Percentiles rank a stretch among this genome's conserved stretches.
These are phyloP conservation scores for Manis pentadactyla DNA, from an alignment of 2,797 vertebrate species.

Conservation along the genomic window DNA sequence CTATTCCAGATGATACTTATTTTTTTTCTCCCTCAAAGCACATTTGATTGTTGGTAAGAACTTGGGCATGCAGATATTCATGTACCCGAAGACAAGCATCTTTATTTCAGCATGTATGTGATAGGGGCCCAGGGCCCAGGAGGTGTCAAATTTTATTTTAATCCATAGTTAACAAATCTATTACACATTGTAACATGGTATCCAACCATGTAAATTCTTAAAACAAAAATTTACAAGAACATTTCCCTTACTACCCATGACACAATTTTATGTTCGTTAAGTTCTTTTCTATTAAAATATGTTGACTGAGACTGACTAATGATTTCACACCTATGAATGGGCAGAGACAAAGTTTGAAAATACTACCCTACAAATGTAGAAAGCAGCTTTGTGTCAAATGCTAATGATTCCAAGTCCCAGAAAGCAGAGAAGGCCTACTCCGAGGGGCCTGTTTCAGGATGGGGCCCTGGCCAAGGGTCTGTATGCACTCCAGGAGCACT, in stretches of 20 bases:
- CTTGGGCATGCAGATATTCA: background rate
- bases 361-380: background rate
- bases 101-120: background rate
- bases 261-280: background rate
- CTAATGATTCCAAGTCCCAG: background rate
- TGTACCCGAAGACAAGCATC: background rate
- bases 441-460: background rate
- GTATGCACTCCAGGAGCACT: background rate
- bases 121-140: background rate
- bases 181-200: background rate
- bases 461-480: background rate
- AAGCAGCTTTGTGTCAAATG: background rate
- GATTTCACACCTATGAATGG: background rate
- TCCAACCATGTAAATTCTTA: background rate
- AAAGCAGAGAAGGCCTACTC: background rate
- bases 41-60: background rate
- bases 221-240: constrained; percentile 5
- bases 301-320: background rate
- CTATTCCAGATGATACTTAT: background rate
- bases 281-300: background rate
- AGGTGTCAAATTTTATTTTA: background rate
- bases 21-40: background rate
- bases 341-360: background rate
- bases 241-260: background rate
- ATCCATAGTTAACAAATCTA: background rate